These are phyloP conservation scores for Cisticola juncidis DNA, from an alignment of 2,113 vertebrate genomes.

Conservation along the genomic window DNA sequence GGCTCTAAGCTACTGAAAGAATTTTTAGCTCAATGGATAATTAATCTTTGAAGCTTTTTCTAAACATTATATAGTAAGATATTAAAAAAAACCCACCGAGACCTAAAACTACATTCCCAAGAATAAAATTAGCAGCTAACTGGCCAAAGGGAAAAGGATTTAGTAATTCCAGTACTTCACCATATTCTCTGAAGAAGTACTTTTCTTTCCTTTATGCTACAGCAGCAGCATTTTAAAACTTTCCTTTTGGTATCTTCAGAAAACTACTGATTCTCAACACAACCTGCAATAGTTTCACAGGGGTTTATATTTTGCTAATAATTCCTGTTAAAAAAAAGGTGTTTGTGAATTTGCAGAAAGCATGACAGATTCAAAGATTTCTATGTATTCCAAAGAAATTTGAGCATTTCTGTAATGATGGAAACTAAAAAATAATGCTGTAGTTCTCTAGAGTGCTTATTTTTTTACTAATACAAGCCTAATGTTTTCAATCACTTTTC, in stretches of 20 bases:
- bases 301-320: background rate
- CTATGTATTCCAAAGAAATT: background rate
- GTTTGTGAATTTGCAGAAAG: background rate
- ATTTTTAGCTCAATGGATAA: background rate
- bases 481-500: background rate
- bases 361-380: background rate
- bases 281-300: background rate
- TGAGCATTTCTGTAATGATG: accelerated
- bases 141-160: background rate
- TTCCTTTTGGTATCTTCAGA: background rate
- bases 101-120: background rate
- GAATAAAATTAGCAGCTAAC: background rate
- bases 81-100: background rate
- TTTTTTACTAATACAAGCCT: background rate
- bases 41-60: background rate
- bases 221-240: background rate
- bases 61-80: background rate
- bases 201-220: background rate
- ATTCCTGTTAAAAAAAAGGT: background rate
- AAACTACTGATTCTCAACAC: background rate
- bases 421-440: background rate
- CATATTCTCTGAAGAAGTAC: background rate
- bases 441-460: background rate
- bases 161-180: background rate
- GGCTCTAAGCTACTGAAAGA: background rate